Percentiles rank a stretch among this genome's conserved stretches.
Conservation (phyloP, 1,140 invertebrate genomes). For the Penaeus chinensis region DNA sequence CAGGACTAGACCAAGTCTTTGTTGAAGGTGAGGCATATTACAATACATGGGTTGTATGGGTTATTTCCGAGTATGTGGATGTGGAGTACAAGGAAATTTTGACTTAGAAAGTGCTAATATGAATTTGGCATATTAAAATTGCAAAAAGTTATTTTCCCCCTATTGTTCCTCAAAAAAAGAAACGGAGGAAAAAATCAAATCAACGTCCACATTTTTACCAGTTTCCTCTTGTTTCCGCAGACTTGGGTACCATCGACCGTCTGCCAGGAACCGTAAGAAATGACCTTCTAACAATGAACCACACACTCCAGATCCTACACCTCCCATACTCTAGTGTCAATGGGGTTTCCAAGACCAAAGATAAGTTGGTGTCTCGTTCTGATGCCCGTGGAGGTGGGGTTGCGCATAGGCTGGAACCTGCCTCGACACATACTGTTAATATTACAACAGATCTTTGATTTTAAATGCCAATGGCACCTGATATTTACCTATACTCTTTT, state of each 20-base stretch:
- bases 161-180: too few relatives aligned
- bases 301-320: constrained; percentile 52
- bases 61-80: not conserved
- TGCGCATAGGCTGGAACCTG: constrained; percentile 60
- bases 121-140: too few relatives aligned
- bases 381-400: constrained; percentile 65
- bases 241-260: constrained; percentile 2
- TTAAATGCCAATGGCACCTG: not conserved
- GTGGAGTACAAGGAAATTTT: too few relatives aligned
- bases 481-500: too few relatives aligned
- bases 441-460: constrained; percentile 2
- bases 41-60: not conserved
- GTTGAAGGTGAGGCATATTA: constrained; percentile 48
- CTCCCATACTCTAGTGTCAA: constrained; percentile 74
- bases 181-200: too few relatives aligned
- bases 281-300: constrained; percentile 26
- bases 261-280: constrained; percentile 45
- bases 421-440: not conserved
- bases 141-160: too few relatives aligned
- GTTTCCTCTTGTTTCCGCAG: not conserved
- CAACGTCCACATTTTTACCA: not conserved
- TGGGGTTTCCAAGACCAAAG: constrained; percentile 73
- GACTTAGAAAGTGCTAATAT: too few relatives aligned
- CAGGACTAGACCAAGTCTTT: constrained; percentile 33
- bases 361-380: constrained; percentile 70